These are phyloP conservation scores for Archegozetes longisetosus DNA, from an alignment of 1,140 invertebrate species.

Conservation along the genomic window DNA sequence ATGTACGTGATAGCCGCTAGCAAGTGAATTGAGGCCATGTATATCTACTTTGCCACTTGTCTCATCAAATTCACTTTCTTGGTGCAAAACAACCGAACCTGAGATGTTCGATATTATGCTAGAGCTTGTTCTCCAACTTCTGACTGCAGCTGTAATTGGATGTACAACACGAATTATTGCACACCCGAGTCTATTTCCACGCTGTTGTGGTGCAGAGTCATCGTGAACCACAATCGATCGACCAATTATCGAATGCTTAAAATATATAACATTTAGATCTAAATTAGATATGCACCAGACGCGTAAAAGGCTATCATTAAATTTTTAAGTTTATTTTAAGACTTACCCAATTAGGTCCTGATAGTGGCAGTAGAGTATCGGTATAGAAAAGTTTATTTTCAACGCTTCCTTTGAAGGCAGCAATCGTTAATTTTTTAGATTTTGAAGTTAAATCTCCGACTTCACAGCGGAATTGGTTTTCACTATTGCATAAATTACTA, in stretches of 20 bases:
- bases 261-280: background rate
- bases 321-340: background rate
- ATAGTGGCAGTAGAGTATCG: constrained; percentile 50
- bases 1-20: constrained; percentile 64
- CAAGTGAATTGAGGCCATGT: constrained; percentile 47
- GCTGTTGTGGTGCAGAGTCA: constrained; percentile 63
- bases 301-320: background rate
- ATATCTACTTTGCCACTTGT: constrained; percentile 60
- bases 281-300: background rate
- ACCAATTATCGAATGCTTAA: constrained; percentile 29
- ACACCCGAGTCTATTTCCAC: constrained; percentile 72
- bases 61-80: constrained; percentile 62
- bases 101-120: constrained; percentile 37
- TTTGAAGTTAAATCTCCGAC: constrained; percentile 42
- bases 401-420: constrained; percentile 10
- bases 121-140: constrained; percentile 33
- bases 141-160: constrained; percentile 22
- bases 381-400: constrained; percentile 22
- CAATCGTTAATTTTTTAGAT: constrained; percentile 29
- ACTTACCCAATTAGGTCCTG: constrained; percentile 38
- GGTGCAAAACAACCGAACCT: constrained; percentile 34
- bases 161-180: constrained; percentile 35
- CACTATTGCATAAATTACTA: constrained; percentile 26
- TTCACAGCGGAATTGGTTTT: constrained; percentile 31
- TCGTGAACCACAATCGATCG: constrained; percentile 75